phyloP scores from a whole-genome alignment of 2,797 vertebrate genomes.

The Sparidentex hasta region DNA sequence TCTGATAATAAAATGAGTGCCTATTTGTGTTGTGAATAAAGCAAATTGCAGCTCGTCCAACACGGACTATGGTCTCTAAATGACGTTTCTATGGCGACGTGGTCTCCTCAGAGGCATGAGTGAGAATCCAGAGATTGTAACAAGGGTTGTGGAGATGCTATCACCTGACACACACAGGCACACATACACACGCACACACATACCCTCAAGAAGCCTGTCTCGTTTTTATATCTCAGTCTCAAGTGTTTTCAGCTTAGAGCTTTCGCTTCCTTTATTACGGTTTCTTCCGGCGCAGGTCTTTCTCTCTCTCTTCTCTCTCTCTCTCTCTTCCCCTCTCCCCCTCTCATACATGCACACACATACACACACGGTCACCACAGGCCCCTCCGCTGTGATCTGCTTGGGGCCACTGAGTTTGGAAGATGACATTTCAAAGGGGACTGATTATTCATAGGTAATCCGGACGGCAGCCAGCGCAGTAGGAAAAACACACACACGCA shows the following conservation, averaged over 20 bases:
- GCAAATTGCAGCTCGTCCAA: background rate
- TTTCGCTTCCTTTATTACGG: conserved; percentile 14
- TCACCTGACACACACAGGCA: conserved; percentile 19
- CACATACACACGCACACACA: background rate
- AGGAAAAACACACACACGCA: conserved; percentile 55
- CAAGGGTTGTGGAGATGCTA: conserved; percentile 34
- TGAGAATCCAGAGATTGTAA: conserved; percentile 44
- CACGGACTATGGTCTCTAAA: conserved; percentile 42
- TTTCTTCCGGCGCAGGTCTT: conserved; percentile 8
- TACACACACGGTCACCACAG: conserved; percentile 20
- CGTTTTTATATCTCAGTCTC: conserved; percentile 33
- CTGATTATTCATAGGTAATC: conserved; percentile 79
- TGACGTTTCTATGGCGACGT: conserved; percentile 60
- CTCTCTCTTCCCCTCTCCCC: background rate
- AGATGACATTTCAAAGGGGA: conserved; percentile 80
- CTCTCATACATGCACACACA: conserved; percentile 20
- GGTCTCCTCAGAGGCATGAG: conserved; percentile 24
- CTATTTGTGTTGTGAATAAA: background rate
- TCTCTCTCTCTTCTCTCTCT: background rate
- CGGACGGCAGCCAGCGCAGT: conserved; percentile 42
- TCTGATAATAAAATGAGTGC: background rate
- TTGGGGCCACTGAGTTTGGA: conserved; percentile 78
- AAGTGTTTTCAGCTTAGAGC: conserved; percentile 32
- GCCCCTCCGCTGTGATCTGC: conserved; percentile 22
- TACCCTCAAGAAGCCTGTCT: conserved; percentile 9